These are phyloP conservation scores for Trichonephila clavata DNA, from an alignment of 1,140 invertebrate species.

Conservation along the genomic window DNA sequence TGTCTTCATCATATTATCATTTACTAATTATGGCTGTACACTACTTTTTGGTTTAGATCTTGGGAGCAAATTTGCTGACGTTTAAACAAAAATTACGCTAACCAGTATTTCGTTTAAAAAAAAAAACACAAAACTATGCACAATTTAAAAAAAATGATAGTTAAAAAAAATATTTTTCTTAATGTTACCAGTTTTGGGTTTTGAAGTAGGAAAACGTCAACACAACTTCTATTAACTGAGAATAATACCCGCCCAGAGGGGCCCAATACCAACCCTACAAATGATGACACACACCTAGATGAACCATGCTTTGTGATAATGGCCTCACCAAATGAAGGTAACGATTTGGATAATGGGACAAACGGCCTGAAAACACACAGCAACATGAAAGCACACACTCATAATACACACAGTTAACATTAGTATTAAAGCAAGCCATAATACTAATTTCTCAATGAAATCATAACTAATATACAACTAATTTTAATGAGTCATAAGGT, in stretches of 20 bases:
- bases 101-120: too few species aligned
- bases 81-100: too few species aligned
- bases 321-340: slow-evolving; percentile 76
- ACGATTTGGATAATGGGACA: slow-evolving; percentile 74
- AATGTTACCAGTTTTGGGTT: too few species aligned
- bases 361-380: slow-evolving; percentile 71
- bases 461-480: not conserved
- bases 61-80: too few species aligned
- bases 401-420: slow-evolving; percentile 5
- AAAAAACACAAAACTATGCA: too few species aligned
- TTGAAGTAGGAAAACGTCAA: too few species aligned
- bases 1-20: too few species aligned
- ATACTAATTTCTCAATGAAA: not conserved
- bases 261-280: slow-evolving; percentile 55
- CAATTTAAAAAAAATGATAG: too few species aligned
- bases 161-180: too few species aligned
- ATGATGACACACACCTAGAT: slow-evolving; percentile 76
- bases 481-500: not conserved
- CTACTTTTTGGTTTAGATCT: too few species aligned
- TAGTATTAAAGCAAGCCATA: not conserved
- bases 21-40: too few species aligned
- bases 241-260: slow-evolving; percentile 22
- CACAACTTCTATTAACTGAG: slow-evolving; percentile 9
- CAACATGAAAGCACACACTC: slow-evolving; percentile 30
- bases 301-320: slow-evolving; percentile 73